These are phyloP conservation scores for Chaetodon trifasciatus DNA, from an alignment of 2,797 vertebrate genomes.

Conservation along the genomic window DNA sequence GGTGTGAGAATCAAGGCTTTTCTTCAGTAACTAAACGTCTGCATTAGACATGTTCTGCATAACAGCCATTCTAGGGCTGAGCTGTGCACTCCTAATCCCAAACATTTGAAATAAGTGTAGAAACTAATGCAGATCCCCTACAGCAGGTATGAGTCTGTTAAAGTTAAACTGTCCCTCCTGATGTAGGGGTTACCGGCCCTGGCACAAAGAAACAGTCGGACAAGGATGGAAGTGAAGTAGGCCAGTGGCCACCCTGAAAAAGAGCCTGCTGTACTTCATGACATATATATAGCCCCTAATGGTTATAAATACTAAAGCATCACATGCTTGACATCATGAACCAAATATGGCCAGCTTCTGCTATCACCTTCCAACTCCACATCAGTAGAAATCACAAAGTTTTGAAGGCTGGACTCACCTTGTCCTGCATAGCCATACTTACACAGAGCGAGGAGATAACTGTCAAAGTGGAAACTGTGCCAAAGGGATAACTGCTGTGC, in stretches of 20 bases:
- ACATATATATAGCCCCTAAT: conserved; percentile 81
- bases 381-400: conserved; percentile 77
- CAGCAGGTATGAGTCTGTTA: not conserved
- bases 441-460: conserved; percentile 47
- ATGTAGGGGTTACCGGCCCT: conserved; percentile 61
- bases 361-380: conserved; percentile 77
- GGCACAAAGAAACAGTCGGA: conserved; percentile 57
- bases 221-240: conserved; percentile 81
- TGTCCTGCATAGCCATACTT: conserved; percentile 79
- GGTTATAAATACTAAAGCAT: conserved; percentile 85
- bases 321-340: conserved; percentile 81
- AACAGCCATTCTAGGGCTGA: not conserved
- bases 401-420: conserved; percentile 85
- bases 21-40: conserved; percentile 10
- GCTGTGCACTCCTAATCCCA: not conserved
- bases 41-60: not conserved
- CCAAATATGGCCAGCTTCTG: conserved; percentile 79
- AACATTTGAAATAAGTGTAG: conserved; percentile 1
- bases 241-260: conserved; percentile 79
- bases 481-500: conserved; percentile 52
- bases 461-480: conserved; percentile 72
- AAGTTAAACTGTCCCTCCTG: conserved; percentile 46
- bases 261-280: conserved; percentile 69
- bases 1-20: conserved; percentile 2
- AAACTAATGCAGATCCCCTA: not conserved